Base-by-base conservation (phyloP, 2,113 vertebrate species). In the Mastomys coucha region DNA sequence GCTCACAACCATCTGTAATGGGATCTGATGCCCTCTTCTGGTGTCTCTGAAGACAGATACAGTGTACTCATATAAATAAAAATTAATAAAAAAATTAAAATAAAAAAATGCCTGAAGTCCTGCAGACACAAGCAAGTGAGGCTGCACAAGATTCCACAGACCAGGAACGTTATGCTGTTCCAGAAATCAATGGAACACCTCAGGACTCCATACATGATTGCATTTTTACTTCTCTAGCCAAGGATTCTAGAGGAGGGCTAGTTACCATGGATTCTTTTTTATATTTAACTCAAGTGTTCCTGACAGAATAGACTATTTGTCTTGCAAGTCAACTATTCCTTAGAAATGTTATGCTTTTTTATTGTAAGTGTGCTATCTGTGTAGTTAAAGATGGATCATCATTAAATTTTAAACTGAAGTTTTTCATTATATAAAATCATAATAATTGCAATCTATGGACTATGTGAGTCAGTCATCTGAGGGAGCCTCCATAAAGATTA, bases 251-350 rank as follows among this genome's bases (percentile, higher is more conserved):
- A 36, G 73, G 90, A 92, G 87, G 42, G 20, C 3, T 2, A 51
- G 33, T 87, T 20, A 1, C 75, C 39, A 72, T 24, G 20, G 33
- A 89, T 16, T 5, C 51, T 88, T 60, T 73, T 33, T 42, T 87
- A 26, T 92, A 19, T 93, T 93, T 90, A 84, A 96, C 17, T 76
- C 39, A 51, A 89, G 95, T 4, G 17, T 58, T 9, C 72, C 26
- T 49, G 4, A 53, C 22, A 94, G 42, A 93, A 84, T 0, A 95
- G 19, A 77, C 9, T 58, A 67, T 63, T 77, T 51, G 14, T 70
- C 20, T 88, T 91, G 81, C 4, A 92, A 88, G 10, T 78, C 26
- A 77, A 5, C 22, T 36, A 75, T 17, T 45, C 9, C 65, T 58
- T 10, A 77, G 73, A 88, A 92, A 80, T 28, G 80, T 22, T 13